These are phyloP conservation scores for Drosophila phalerata DNA, from an alignment of 2,888 invertebrate genomes.

Conservation along the genomic window DNA sequence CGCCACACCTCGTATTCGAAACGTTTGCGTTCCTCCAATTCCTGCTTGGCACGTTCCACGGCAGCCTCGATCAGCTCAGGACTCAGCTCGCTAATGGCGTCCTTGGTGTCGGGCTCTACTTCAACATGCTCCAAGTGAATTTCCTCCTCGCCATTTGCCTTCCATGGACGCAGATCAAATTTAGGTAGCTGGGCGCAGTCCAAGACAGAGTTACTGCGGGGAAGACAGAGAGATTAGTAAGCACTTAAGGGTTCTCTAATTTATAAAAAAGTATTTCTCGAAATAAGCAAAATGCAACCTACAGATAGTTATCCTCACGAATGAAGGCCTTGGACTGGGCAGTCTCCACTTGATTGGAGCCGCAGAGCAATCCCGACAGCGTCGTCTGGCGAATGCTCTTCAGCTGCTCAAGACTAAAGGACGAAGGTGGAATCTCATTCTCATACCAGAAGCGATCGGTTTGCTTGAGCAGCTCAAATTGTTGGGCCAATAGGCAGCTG, in stretches of 20 bases:
- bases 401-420: conserved; percentile 91
- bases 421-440: conserved; percentile 95
- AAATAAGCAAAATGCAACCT: no score
- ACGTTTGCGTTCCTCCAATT: conserved; percentile 90
- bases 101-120: conserved; percentile 82
- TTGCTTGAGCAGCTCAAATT: conserved; percentile 92
- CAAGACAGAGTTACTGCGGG: conserved; percentile 89
- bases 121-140: conserved; percentile 81
- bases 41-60: conserved; percentile 91
- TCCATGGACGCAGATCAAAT: conserved; percentile 90
- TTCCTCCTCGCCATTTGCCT: conserved; percentile 84
- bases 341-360: conserved; percentile 88
- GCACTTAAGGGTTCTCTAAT: neutral
- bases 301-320: conserved; percentile 93
- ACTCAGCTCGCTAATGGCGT: conserved; percentile 89
- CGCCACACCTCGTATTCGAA: conserved; percentile 94
- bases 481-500: conserved; percentile 93
- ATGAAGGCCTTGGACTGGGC: conserved; percentile 96
- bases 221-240: neutral
- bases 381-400: conserved; percentile 93
- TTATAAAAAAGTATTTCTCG: no score
- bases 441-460: conserved; percentile 98
- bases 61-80: conserved; percentile 91
- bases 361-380: conserved; percentile 92
- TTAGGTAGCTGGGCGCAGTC: conserved; percentile 90